Percentiles rank a stretch among this genome's conserved stretches.
Evolutionary conservation across 2,888 invertebrate species (phyloP).

Genomic region (Lycocerus yunnanus): DNA sequence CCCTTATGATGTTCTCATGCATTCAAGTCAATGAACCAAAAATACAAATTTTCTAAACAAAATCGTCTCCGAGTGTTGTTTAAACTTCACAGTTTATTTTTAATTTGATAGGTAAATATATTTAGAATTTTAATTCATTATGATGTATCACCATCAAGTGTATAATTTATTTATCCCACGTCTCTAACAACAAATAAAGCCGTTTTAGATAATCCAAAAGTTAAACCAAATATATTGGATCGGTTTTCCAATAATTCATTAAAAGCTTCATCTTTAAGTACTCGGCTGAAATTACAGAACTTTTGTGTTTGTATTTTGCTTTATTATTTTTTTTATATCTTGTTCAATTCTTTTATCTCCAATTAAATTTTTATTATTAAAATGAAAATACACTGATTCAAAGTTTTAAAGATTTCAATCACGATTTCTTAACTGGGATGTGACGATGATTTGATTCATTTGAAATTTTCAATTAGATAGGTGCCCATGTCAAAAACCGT

Average conservation of each 20-base stretch:
- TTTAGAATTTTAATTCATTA: background rate
- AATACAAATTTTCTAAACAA: background rate
- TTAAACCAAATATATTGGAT: background rate
- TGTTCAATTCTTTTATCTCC: background rate
- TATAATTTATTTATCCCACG: background rate
- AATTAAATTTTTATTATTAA: background rate
- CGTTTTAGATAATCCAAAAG: background rate
- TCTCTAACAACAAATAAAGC: background rate
- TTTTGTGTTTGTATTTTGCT: background rate
- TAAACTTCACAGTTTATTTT: background rate
- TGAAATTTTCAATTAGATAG: no score
- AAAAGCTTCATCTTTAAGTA: background rate
- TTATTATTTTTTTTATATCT: background rate
- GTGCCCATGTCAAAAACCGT: no score
- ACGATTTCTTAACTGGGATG: no score
- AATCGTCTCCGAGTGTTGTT: background rate
- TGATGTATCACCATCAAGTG: background rate
- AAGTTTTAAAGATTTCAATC: no score
- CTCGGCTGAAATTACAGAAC: background rate
- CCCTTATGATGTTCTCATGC: background rate
- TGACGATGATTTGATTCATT: no score
- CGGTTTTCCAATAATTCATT: background rate
- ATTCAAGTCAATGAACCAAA: conserved; percentile 6
- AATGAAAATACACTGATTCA: no score
- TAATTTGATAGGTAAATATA: background rate